Percentiles rank a stretch among this genome's conserved stretches.
Evolutionary conservation across 2,113 vertebrate species (phyloP).

Genomic region (Salminus brasiliensis): DNA sequence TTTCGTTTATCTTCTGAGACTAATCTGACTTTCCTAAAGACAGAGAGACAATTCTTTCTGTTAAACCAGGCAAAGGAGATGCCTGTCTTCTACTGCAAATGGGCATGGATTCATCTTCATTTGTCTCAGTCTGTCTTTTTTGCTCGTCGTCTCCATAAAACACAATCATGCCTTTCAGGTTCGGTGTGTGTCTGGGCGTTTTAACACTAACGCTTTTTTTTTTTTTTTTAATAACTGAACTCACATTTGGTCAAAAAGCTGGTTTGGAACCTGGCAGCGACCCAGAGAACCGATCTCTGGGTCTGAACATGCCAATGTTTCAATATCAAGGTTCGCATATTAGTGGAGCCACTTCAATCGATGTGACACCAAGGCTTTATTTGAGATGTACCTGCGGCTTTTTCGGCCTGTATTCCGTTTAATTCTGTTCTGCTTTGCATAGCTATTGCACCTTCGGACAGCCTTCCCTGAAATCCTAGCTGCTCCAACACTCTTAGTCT

Average conservation of each 20-base stretch:
- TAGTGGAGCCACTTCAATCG: neutral
- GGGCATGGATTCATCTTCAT: neutral
- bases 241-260: neutral
- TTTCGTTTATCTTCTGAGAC: neutral
- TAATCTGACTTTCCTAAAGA: neutral
- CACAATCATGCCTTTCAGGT: no score
- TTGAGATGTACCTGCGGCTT: neutral
- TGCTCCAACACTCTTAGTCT: neutral
- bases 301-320: neutral
- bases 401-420: neutral
- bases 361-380: neutral
- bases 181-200: no score
- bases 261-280: no score
- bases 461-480: neutral
- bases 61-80: conserved; percentile 2
- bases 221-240: neutral
- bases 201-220: no score
- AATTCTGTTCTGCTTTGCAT: neutral
- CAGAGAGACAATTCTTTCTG: neutral
- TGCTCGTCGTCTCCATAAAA: neutral
- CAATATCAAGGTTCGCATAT: neutral
- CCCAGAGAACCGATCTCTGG: no score
- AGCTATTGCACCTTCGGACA: neutral
- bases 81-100: neutral
- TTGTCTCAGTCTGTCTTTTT: neutral